Conservation (phyloP, 2,113 vertebrate genomes). For the Scophthalmus maximus region DNA sequence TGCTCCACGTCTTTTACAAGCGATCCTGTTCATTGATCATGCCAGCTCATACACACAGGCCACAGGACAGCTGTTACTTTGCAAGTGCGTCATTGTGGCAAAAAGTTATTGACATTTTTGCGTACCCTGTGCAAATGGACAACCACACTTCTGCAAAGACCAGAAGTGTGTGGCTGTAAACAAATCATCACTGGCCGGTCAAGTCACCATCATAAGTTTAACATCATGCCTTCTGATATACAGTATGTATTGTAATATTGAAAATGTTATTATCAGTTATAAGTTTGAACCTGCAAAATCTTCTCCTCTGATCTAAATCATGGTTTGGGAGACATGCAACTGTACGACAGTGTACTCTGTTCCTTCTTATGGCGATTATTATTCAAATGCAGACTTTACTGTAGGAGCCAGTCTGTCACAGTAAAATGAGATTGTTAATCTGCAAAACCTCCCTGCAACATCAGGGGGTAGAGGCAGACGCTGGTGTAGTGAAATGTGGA, state of each 20-base stretch:
- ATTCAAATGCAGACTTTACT: neutral
- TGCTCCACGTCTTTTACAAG: neutral
- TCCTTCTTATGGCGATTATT: conserved; percentile 16
- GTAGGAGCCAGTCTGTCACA: neutral
- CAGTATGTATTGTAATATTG: neutral
- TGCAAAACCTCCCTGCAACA: neutral
- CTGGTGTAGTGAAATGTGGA: neutral
- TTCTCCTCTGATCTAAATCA: neutral
- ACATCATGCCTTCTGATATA: neutral
- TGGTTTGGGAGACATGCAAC: neutral
- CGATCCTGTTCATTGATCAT: conserved; percentile 31
- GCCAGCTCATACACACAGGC: neutral
- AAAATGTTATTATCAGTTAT: too few relatives aligned
- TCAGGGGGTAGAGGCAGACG: neutral
- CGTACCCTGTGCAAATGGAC: conserved; percentile 36
- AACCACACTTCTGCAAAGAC: conserved; percentile 38
- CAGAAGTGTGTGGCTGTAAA: conserved; percentile 11
- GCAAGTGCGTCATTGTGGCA: conserved; percentile 74
- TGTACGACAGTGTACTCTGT: too few relatives aligned
- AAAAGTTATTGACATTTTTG: conserved; percentile 58
- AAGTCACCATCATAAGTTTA: neutral
- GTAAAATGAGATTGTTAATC: neutral
- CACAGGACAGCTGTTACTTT: conserved; percentile 58
- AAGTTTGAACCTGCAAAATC: neutral
- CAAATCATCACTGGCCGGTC: conserved; percentile 5